Evolutionary conservation across 2,888 invertebrate genomes (phyloP), one percentile per base, ranked within the genome.

Genomic region (Rapana venosa): DNA sequence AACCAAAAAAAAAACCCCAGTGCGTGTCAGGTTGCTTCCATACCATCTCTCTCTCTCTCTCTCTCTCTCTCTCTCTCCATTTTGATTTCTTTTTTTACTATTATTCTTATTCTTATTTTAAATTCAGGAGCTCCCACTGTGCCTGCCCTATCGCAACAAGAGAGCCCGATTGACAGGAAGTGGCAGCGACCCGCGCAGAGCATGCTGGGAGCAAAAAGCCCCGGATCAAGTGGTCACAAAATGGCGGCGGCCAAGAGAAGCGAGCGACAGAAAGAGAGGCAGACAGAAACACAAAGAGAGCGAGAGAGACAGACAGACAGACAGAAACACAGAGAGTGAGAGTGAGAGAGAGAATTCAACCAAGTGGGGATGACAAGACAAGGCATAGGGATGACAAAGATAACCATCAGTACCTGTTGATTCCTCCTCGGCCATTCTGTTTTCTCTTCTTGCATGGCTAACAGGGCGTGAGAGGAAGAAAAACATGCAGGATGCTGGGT

Each of bases 201-300:
- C 81, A 83, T 47, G 81, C 81, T 83, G 81, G 81, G 81, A 83
- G 36, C 22, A 30, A 83, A 83, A 83, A 47, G 36, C 11, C 81
- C 36, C 81, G 81, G 81, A 83, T 83, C 22, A 83, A 47, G 26
- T 74, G 74, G 26, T n/a, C 74, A 74, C 74, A 74, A 74, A 11
- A 47, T 36, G 36, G 30, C 30, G 81, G 47, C 36, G 17, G 61
- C 11, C 13, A 61, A 17, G 17, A 17, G 17, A 17, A 61, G 61
- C 11, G 66, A 66, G 13, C 1, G 66, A 66, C 20, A 66, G 66
- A 66, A 26, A 66, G 66, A 66, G 66, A 66, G 26, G 13, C 5
- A 66, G 66, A 66, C 5, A 2, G 66, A 66, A 13, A 66, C 5
- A 66, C 5, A 66, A 13, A 66, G 66, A 66, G 66, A 66, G 66